Evolutionary conservation across 2,888 invertebrate species (phyloP), one percentile per base, ranked within the genome.

Genomic region (Drosophila putrida): DNA sequence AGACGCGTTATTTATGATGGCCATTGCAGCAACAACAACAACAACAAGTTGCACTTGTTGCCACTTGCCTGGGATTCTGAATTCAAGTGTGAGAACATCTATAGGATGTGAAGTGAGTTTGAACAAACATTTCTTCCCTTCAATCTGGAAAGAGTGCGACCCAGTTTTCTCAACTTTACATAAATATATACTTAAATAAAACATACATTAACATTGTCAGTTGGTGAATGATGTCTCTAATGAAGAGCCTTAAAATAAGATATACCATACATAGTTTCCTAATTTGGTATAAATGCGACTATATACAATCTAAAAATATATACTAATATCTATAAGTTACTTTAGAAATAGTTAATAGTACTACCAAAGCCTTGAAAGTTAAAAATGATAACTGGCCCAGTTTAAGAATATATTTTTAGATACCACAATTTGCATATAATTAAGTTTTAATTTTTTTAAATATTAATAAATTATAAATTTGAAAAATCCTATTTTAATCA

Each of bases 11-110:
- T 88, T 88, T 88, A 83, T 80, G 82, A 62, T 36, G 61, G 62
- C 58, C 60, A 61, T 79, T 87, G 69, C 79, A 67, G 73, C 85
- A 84, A 36, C 70, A 51, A 62, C 77, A 84, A 67, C 79, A 67
- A 75, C 85, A 84, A 36, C 70, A 53, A 62, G 55, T 62, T 88
- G 79, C 88, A 84, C 78, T 88, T 88, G 86, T 76, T 85, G 88
- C 62, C 61, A 55, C 88, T 69, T 75, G 66, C 71, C 65, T 59
- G 47, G 41, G 71, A 74, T 76, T 82, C 65, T 39, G 27, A 67
- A 63, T 46, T 35, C 67, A 79, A 69, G 20, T 57, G 67, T 27
- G 28, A 31, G 41, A 55, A 35, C 61, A 55, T 33, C 55, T 27
- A 53, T 51, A 63, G 69, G 66, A 70, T 73, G 63, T 58, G 51